These are phyloP conservation scores for Oryzaephilus surinamensis DNA, from an alignment of 1,140 invertebrate species.

Conservation along the genomic window DNA sequence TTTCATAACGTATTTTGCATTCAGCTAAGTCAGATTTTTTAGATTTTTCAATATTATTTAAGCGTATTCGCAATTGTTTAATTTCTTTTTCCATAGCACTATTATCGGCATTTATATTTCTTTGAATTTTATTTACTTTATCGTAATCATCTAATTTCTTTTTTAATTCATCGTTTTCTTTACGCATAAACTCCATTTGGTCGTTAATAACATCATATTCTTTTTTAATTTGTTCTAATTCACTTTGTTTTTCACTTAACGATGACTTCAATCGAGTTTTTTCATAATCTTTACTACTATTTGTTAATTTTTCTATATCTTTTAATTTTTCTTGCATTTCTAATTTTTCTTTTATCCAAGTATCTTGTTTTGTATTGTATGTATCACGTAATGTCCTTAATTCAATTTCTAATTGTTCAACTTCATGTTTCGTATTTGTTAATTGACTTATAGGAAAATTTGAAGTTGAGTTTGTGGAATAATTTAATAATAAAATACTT, in stretches of 20 bases:
- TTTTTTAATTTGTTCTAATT: constrained; percentile 60
- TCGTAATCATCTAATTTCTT: constrained; percentile 78
- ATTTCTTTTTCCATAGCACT: constrained; percentile 65
- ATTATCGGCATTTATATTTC: constrained; percentile 63
- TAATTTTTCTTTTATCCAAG: constrained; percentile 65
- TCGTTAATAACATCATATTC: constrained; percentile 60
- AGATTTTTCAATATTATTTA: constrained; percentile 66
- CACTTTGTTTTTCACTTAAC: constrained; percentile 61
- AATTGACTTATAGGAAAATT: constrained; percentile 36
- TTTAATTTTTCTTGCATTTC: constrained; percentile 53
- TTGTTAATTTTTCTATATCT: constrained; percentile 50
- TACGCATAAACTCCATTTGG: constrained; percentile 56
- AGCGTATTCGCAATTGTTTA: constrained; percentile 52
- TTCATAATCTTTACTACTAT: constrained; percentile 49
- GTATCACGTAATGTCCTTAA: constrained; percentile 57
- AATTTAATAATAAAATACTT: constrained; percentile 21
- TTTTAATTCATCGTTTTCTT: constrained; percentile 70
- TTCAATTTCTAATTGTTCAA: constrained; percentile 51
- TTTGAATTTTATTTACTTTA: constrained; percentile 70
- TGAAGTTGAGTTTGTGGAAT: constrained; percentile 32
- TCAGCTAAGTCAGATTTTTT: constrained; percentile 76
- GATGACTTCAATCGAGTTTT: constrained; percentile 53
- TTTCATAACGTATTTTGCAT: constrained; percentile 80
- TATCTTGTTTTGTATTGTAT: constrained; percentile 53
- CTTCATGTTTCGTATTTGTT: constrained; percentile 42